Evolutionary conservation across 2,797 vertebrate species (phyloP).

Genomic region (Arctocebus calabarensis): DNA sequence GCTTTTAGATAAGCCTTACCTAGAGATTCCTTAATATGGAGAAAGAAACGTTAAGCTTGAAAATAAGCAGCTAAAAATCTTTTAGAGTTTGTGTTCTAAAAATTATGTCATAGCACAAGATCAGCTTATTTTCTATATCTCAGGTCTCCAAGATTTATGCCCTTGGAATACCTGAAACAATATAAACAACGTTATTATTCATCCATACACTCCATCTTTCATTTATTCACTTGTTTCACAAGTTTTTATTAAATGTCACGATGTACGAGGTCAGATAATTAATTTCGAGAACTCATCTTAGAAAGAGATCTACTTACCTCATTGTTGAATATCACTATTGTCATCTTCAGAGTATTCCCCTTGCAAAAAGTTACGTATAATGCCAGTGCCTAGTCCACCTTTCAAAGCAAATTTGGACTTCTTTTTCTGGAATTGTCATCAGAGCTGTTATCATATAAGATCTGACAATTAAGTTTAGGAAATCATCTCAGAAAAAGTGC

Average conservation of each 20-base stretch:
- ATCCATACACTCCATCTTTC: too few relatives aligned
- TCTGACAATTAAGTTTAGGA: too few relatives aligned
- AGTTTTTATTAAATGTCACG: slow-evolving; percentile 40
- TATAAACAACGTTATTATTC: neutral
- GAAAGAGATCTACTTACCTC: too few relatives aligned
- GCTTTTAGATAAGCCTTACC: neutral
- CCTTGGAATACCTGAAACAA: neutral
- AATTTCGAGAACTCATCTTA: too few relatives aligned
- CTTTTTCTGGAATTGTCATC: too few relatives aligned
- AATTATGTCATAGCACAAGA: neutral
- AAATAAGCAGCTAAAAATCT: neutral
- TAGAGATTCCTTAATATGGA: neutral
- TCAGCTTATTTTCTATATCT: neutral
- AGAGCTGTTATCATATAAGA: too few relatives aligned
- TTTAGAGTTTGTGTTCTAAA: neutral
- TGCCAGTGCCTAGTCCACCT: too few relatives aligned
- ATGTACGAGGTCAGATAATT: neutral
- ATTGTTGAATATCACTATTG: too few relatives aligned
- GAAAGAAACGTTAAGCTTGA: neutral
- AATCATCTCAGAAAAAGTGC: too few relatives aligned
- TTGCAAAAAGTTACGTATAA: too few relatives aligned
- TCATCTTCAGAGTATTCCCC: too few relatives aligned
- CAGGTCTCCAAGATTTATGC: neutral
- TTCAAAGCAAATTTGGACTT: too few relatives aligned
- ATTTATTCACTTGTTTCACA: neutral